Evolutionary conservation across 53 echinoderm and acorn worm species (phyloP), one percentile per base, ranked within the genome.

Genomic region (Henricia sp.): DNA sequence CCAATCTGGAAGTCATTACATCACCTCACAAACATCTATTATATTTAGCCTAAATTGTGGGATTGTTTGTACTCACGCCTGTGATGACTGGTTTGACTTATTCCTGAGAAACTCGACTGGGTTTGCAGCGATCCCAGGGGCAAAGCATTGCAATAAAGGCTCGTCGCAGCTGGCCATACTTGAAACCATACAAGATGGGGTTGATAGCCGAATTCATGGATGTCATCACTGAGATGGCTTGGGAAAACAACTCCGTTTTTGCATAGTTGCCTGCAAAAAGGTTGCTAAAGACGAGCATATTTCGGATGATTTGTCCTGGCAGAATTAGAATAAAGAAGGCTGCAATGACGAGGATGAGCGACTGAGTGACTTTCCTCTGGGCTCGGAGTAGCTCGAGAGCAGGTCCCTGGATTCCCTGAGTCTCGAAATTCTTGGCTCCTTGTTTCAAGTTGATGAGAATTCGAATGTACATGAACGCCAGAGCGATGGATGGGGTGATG

Each of bases 341-440:
- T 75, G 26, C 55, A 23, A 55, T 57, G 14, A 75, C 75, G 23
- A 75, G 27, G 4, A 55, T 2, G 11, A 75, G 75, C 38, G 75
- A 55, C 57, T 75, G 53, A 27, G 75, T 75, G 75, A 75, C 75
- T 75, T 75, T 75, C 58, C 39, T 75, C 27, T 37, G 24, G 17
- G 75, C 75, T 75, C 57, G 75, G 13, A 38, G 58, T 26, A 75
- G 27, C 40, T 75, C 75, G 55, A 56, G 75, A 39, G 57, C 56
- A 40, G 75, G 75, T 1, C 75, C 58, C 51, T 75, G 75, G 75
- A 75, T 41, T 37, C 75, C 75, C 57, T 75, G 57, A 6, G 55
- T 57, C 40, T 75, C 75, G 57, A 75, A 41, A 75, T 42, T 56
- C 40, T 13, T 40, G 13, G 75, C 75, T 20, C 75, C 75, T 75